A percentile compares a stretch with the other conserved stretches of the same genome.
Conservation (phyloP, 2,797 vertebrate species). For the Mionectes olivaceus region DNA sequence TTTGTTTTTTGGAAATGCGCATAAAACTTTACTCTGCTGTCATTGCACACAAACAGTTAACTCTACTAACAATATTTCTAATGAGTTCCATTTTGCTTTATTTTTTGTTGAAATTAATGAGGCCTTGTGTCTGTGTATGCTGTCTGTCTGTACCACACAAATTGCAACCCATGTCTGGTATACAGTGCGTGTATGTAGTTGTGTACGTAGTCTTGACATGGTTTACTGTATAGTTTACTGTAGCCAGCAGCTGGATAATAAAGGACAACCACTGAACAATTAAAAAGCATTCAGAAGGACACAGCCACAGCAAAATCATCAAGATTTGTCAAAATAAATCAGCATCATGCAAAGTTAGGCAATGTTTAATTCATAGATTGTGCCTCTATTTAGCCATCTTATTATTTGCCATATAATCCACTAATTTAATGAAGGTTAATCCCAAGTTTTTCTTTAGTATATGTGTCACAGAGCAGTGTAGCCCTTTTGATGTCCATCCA, state of each 20-base stretch:
- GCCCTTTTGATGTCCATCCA: constrained; percentile 41
- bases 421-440: constrained; percentile 72
- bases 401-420: constrained; percentile 70
- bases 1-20: background rate
- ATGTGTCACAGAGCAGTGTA: constrained; percentile 18
- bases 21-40: background rate
- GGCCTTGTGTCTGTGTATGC: background rate
- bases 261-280: constrained; percentile 62
- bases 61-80: background rate
- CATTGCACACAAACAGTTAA: background rate
- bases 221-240: constrained; percentile 19
- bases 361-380: constrained; percentile 74
- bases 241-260: constrained; percentile 51
- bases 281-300: constrained; percentile 66
- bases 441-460: constrained; percentile 59
- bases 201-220: background rate
- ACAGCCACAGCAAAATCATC: constrained; percentile 44
- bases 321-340: constrained; percentile 69
- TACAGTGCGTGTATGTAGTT: background rate
- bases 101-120: background rate
- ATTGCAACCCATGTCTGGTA: background rate
- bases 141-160: background rate
- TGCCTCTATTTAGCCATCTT: constrained; percentile 69
- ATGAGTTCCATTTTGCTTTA: background rate
- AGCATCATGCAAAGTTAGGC: constrained; percentile 68